A percentile compares a stretch with the other conserved stretches of the same genome.
Conservation (phyloP, 2,888 invertebrate genomes). For the Calliopum simillimum region DNA sequence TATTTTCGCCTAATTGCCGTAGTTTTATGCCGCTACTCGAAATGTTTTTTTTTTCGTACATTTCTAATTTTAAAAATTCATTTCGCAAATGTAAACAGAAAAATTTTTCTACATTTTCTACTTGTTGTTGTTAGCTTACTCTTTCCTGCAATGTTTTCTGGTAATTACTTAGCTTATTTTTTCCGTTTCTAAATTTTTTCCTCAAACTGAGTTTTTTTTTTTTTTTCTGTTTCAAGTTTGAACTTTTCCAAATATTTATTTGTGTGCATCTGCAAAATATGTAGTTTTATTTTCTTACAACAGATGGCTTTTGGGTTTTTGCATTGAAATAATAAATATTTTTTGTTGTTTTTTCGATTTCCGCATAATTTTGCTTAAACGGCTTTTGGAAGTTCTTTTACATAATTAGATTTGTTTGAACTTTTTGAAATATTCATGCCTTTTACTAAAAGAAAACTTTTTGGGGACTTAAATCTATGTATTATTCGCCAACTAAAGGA, state of each 20-base stretch:
- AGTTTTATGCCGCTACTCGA: neutral
- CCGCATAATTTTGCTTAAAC: too few relatives aligned
- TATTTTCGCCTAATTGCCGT: conserved; percentile 10
- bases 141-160: too few relatives aligned
- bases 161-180: too few relatives aligned
- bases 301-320: neutral
- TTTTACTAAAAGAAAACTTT: too few relatives aligned
- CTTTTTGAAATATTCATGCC: too few relatives aligned
- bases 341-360: too few relatives aligned
- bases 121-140: neutral
- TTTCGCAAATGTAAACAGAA: conserved; percentile 15
- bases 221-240: conserved; percentile 9
- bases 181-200: too few relatives aligned
- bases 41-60: neutral
- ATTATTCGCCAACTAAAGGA: too few relatives aligned
- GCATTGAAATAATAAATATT: too few relatives aligned
- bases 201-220: neutral
- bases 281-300: neutral
- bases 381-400: too few relatives aligned
- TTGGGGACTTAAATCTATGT: too few relatives aligned
- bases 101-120: conserved; percentile 1
- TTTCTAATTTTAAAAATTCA: neutral
- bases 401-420: too few relatives aligned
- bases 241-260: conserved; percentile 10
- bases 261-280: neutral